Conservation (phyloP, 2,113 vertebrate species). For the Telmatochromis bifrenatus region DNA sequence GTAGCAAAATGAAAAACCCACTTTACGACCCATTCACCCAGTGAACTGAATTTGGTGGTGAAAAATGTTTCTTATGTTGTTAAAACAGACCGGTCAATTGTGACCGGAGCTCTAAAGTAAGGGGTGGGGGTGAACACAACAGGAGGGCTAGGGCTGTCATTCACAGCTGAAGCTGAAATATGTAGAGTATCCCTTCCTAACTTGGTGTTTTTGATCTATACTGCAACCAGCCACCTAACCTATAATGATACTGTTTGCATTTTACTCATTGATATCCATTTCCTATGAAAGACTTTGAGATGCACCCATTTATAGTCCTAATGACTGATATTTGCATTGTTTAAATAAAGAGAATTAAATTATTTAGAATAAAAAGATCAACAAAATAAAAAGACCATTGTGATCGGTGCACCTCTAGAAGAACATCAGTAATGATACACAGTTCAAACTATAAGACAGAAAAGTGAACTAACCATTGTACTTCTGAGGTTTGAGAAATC, state of each 20-base stretch:
- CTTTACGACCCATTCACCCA: background rate
- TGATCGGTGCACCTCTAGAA: background rate
- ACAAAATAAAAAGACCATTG: background rate
- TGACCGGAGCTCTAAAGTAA: background rate
- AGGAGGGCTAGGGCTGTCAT: background rate
- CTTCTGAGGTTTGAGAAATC: background rate
- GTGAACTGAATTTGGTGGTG: background rate
- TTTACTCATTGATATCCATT: background rate
- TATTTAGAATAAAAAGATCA: background rate
- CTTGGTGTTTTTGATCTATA: background rate
- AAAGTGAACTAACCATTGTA: background rate
- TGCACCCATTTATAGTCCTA: background rate
- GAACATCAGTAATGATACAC: background rate
- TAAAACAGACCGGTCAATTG: background rate
- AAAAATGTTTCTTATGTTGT: background rate
- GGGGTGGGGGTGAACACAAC: background rate
- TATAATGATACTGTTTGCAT: background rate
- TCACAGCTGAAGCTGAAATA: background rate
- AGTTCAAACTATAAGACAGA: background rate
- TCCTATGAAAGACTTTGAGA: background rate
- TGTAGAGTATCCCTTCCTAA: background rate
- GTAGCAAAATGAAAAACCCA: fast-evolving
- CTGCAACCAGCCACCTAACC: background rate
- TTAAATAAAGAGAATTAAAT: background rate
- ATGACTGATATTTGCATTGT: background rate